phyloP scores from a whole-genome alignment of 2,797 vertebrate genomes.

The Botia kubotai region DNA sequence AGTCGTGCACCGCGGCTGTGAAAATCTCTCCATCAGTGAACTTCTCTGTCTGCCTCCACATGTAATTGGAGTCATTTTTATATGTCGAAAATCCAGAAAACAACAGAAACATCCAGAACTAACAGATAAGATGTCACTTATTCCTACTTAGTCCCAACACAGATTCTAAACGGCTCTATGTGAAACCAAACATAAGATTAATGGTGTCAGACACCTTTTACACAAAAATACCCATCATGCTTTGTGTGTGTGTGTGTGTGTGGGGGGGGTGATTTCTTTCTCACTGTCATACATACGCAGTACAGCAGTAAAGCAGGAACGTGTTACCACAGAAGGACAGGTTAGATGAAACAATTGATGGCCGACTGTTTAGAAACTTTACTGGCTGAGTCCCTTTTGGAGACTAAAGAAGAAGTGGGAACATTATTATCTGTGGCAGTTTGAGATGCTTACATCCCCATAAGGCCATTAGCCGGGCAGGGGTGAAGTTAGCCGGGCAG shows the following conservation, averaged over 20 bases:
- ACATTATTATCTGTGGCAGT: slow-evolving; percentile 73
- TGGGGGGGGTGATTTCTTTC: no score
- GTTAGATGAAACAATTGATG: neutral
- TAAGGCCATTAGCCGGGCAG: slow-evolving; percentile 74
- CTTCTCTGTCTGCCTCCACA: slow-evolving; percentile 42
- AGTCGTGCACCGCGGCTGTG: slow-evolving; percentile 46
- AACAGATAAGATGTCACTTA: slow-evolving; percentile 41
- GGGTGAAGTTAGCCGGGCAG: neutral
- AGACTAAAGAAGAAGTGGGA: slow-evolving; percentile 72
- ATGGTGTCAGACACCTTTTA: neutral
- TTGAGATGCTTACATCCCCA: slow-evolving; percentile 72
- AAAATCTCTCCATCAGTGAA: slow-evolving; percentile 43
- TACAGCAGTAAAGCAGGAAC: slow-evolving; percentile 9
- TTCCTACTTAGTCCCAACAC: slow-evolving; percentile 15
- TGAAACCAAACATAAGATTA: neutral
- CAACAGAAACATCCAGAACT: slow-evolving; percentile 44
- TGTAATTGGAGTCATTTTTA: slow-evolving; percentile 58
- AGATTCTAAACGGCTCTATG: neutral
- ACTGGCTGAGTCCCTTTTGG: slow-evolving; percentile 66
- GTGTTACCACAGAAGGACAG: slow-evolving; percentile 10
- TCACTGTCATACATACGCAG: neutral
- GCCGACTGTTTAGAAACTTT: slow-evolving; percentile 68
- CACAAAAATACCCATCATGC: no score
- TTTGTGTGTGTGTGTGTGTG: no score
- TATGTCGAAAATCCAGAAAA: slow-evolving; percentile 50